Evolutionary conservation across 2,888 invertebrate genomes (phyloP).

Genomic region (Xanthostigma xanthostigma): DNA sequence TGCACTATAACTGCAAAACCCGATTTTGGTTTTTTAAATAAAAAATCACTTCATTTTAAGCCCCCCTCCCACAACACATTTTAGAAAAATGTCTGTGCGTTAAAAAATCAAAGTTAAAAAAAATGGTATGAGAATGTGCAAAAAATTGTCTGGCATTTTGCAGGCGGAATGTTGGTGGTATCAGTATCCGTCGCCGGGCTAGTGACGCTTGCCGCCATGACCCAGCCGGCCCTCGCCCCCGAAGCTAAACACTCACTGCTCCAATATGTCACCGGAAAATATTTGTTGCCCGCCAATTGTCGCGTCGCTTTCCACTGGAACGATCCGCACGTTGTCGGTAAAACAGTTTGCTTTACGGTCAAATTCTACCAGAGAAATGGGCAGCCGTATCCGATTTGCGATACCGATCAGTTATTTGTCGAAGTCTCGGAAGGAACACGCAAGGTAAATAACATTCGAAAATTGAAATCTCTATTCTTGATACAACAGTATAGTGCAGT

Average conservation of each 20-base stretch:
- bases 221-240: constrained; percentile 77
- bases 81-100: no score
- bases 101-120: no score
- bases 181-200: constrained; percentile 79
- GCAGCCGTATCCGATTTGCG: constrained; percentile 87
- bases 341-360: constrained; percentile 81
- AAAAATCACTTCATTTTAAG: no score
- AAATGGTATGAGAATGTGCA: background rate
- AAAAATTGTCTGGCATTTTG: background rate
- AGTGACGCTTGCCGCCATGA: constrained; percentile 81
- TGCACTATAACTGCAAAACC: no score
- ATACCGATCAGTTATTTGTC: constrained; percentile 78
- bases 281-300: constrained; percentile 76
- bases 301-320: constrained; percentile 79
- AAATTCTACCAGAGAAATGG: constrained; percentile 86
- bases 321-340: constrained; percentile 78
- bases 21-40: no score
- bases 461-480: no score
- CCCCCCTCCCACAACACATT: no score
- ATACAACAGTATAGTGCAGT: no score
- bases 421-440: constrained; percentile 75
- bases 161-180: constrained; percentile 79
- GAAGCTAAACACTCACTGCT: constrained; percentile 79
- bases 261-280: constrained; percentile 85
- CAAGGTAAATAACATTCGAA: constrained; percentile 34